These are phyloP conservation scores for Oreochromis tanganicae DNA, from an alignment of 2,113 vertebrate species.

Conservation along the genomic window DNA sequence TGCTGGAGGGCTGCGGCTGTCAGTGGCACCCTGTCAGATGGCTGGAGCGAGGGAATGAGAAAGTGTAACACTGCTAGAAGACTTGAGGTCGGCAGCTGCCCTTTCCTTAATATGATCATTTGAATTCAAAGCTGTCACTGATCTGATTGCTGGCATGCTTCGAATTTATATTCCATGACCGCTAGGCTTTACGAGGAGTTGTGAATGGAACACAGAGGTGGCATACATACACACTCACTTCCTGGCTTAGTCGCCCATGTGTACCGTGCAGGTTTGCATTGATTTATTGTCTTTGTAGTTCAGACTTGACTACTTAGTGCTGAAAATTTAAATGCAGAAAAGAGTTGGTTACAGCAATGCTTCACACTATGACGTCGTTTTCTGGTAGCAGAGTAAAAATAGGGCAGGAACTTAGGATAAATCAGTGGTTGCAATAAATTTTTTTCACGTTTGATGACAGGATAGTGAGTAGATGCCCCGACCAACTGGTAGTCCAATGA, in stretches of 20 bases:
- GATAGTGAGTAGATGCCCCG: not conserved
- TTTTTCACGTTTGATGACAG: not conserved
- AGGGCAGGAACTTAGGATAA: not conserved
- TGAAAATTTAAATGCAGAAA: not conserved
- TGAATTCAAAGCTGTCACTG: slow-evolving; percentile 44
- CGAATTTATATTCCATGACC: slow-evolving; percentile 15
- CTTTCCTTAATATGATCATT: slow-evolving; percentile 36
- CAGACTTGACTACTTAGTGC: not conserved
- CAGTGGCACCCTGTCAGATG: slow-evolving; percentile 17
- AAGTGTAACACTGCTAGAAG: not conserved
- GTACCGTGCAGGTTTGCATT: not conserved
- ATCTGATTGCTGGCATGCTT: slow-evolving; percentile 27
- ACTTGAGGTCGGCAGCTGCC: not conserved
- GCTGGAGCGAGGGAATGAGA: slow-evolving; percentile 7
- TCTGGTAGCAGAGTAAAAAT: not conserved
- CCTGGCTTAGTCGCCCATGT: not conserved
- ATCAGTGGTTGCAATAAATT: not conserved
- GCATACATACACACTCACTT: not conserved
- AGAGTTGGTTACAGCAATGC: not conserved
- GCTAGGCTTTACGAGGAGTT: not conserved
- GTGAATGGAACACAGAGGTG: not conserved
- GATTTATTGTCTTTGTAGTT: not conserved
- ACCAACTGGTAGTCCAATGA: not conserved
- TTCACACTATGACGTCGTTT: not conserved
- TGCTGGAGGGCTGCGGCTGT: slow-evolving; percentile 12